A percentile compares a stretch with the other conserved stretches of the same genome.
Evolutionary conservation across 2,113 vertebrate species (phyloP).

Genomic region (Miniopterus natalensis): DNA sequence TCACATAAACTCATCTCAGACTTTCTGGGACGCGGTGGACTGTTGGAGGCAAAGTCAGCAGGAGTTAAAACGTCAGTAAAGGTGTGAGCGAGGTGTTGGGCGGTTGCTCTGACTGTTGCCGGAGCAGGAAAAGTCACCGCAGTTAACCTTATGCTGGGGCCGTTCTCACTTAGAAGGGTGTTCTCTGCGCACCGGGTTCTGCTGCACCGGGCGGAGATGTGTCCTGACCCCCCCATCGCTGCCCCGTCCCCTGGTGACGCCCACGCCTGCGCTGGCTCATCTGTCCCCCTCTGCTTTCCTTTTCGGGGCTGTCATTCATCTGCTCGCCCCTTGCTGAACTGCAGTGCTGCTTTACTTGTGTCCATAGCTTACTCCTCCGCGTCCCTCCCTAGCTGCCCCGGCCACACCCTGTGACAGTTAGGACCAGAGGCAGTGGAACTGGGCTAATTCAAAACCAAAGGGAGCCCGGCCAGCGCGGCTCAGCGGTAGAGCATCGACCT

Average conservation of each 20-base stretch:
- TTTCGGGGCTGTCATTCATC: neutral
- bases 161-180: neutral
- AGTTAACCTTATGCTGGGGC: accelerated
- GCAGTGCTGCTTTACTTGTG: neutral
- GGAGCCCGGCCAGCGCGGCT: too few species aligned
- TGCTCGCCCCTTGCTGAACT: neutral
- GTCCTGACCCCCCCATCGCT: neutral
- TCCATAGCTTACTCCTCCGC: neutral
- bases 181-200: neutral
- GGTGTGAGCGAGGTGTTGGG: neutral
- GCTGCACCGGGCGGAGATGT: accelerated
- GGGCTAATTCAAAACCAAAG: neutral
- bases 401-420: neutral
- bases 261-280: accelerated
- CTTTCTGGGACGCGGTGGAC: neutral
- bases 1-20: neutral
- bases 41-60: neutral
- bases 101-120: neutral
- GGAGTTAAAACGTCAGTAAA: neutral
- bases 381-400: accelerated
- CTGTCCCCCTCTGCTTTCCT: neutral
- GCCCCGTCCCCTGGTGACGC: neutral
- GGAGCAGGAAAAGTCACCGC: neutral
- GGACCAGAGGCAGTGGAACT: neutral
- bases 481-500: too few species aligned